Base-by-base conservation (phyloP, 2,113 vertebrate species). In the Ascaphus truei region DNA sequence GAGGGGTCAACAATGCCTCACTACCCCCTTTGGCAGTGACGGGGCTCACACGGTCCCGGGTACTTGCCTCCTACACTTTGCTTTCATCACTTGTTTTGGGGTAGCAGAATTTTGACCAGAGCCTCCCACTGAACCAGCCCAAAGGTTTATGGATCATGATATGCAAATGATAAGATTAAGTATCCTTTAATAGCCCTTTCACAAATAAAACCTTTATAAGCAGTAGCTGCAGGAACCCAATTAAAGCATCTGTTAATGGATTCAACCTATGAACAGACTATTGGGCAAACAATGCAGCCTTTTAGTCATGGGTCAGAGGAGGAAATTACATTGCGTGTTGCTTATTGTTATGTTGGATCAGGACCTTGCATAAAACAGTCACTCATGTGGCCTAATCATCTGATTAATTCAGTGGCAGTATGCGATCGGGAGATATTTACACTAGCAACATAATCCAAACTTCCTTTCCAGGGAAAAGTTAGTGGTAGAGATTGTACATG, bases 161-260 rank as follows among this genome's bases (percentile, higher is more conserved):
- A 50, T 60, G 29, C 45, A 39, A 52, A 30, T 51, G 13, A 69
- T 60, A 43, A 57, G 16, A 34, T 16, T 18, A 36, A 20, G 53
- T 57, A 7, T 9, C n/a, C 53, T 48, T 58, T 60, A 51, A 60
- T 69, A 59, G 55, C 45, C 33, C 33, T 39, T 45, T 18, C 11
- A 23, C 22, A 60, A 37, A 50, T 51, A 60, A 69, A 56, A 48
- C 33, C 45, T 61, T 60, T 53, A 37, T 69, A 52, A 61, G 56
- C 66, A 69, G n/a, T 69, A 69, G 60, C 45, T 29, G 45, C 52
- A 50, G 55, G 45, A 37, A 39, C 60, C 66, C 66, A 69, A 69
- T 69, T 69, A 69, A 51, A 50, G 56, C 43, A 37, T 23, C 45
- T 30, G n/a, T 30, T 69, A 69, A 60, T 69, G 34, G 56, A 69